Conservation (phyloP, 2,888 invertebrate genomes). For the Amiota communis region DNA sequence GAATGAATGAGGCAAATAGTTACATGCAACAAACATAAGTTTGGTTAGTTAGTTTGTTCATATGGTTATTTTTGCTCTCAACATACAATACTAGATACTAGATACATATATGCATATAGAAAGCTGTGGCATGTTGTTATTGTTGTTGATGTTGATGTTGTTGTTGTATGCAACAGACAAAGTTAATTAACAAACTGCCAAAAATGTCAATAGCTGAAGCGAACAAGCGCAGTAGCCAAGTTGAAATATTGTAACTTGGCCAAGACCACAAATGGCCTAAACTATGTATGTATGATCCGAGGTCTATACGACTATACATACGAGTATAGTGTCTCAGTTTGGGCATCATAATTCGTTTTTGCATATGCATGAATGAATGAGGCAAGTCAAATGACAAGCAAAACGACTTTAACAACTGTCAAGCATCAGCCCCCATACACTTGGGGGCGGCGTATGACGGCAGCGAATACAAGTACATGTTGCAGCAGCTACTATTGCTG, state of each 20-base stretch:
- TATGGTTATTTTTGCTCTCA: constrained; percentile 10
- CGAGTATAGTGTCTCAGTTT: constrained; percentile 27
- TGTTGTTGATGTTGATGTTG: constrained; percentile 37
- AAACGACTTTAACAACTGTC: constrained; percentile 19
- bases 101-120: constrained; percentile 25
- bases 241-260: constrained; percentile 15
- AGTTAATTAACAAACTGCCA: constrained; percentile 72
- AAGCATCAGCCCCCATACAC: background rate
- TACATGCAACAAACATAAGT: constrained; percentile 12
- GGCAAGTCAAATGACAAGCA: constrained; percentile 1
- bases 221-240: constrained; percentile 14
- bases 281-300: constrained; percentile 1
- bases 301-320: background rate
- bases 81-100: constrained; percentile 16
- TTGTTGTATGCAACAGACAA: constrained; percentile 55
- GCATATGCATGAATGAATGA: constrained; percentile 56
- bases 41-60: constrained; percentile 52
- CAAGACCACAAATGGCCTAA: constrained; percentile 31
- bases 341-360: constrained; percentile 65
- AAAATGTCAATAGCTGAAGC: constrained; percentile 62
- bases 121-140: constrained; percentile 36
- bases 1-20: constrained; percentile 1
- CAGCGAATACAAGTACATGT: constrained; percentile 37
- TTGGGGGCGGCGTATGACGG: constrained; percentile 10
- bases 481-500: constrained; percentile 41